Conservation (phyloP, 2,797 vertebrate genomes). For the Urophycis tenuis region DNA sequence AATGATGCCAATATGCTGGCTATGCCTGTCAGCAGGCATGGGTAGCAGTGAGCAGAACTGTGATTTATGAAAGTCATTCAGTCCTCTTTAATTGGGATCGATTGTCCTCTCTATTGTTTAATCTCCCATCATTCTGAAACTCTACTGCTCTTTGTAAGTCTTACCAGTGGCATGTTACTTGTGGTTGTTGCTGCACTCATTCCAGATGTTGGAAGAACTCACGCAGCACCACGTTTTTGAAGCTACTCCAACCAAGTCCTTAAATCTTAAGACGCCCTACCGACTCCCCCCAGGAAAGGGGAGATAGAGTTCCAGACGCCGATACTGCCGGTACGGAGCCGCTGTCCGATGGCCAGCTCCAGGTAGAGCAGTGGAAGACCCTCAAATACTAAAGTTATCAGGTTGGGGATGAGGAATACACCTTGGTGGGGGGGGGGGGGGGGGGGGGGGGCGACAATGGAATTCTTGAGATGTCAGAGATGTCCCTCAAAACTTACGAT, state of each 20-base stretch:
- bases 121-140: too few relatives aligned
- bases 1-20: conserved; percentile 70
- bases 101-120: too few relatives aligned
- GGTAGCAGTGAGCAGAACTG: too few relatives aligned
- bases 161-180: too few relatives aligned
- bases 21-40: conserved; percentile 62
- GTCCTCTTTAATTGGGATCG: too few relatives aligned
- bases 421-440: conserved; percentile 62
- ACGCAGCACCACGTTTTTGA: too few relatives aligned
- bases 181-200: too few relatives aligned
- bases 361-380: conserved; percentile 85
- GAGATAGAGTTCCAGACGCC: conserved; percentile 82
- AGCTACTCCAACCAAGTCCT: neutral
- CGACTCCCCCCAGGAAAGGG: conserved; percentile 78
- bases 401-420: conserved; percentile 87
- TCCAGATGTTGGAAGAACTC: too few relatives aligned
- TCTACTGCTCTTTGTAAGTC: too few relatives aligned
- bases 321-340: conserved; percentile 75
- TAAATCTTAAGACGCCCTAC: conserved; percentile 53
- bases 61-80: too few relatives aligned
- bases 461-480: neutral
- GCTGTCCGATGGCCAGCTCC: conserved; percentile 84
- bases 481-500: too few relatives aligned
- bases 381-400: conserved; percentile 79
- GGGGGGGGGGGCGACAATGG: too few relatives aligned